Base-by-base conservation (phyloP, 2,113 vertebrate genomes). In the Anseranas semipalmata region DNA sequence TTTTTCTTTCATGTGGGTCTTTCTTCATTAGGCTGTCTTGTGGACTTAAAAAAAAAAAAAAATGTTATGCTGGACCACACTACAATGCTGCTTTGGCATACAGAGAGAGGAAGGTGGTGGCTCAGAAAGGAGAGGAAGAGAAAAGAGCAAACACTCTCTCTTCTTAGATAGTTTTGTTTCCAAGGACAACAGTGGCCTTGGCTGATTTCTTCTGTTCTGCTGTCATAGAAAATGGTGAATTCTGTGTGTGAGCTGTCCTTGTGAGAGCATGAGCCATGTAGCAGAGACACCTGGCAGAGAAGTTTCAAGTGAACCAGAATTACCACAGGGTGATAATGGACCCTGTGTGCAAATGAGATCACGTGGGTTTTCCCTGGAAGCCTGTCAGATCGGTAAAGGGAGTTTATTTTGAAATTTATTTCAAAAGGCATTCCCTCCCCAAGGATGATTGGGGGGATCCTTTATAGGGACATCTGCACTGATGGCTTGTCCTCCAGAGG, bases 1-100 rank as follows among this genome's bases (percentile, higher is more conserved):
- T 10, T 85, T 95, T 95, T 68, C 95, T 97, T 97, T 97, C 89
- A 96, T 96, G 96, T 97, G 95, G 94, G 81, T 35, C 74, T 94
- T 67, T 50, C 53, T 81, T 93, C 82, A 83, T 96, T 91, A 93
- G 76, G 35, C 94, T 95, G 56, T 92, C 87, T 93, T 94, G 77
- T 91, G 80, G 65, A 87, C 81, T 94, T 75, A 59, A 90, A 35
- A 18, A 39, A 72, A 30, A 71, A 62, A 19, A 30, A 43, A 94
- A 93, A 82, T 91, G 77, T 87, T 68, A 0, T 87, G 66, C 35
- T 96, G 74, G 87, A 78, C 77, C 45, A 82, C 74, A 82, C 12
- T 87, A n/a, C 39, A 78, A 4, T 81, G 66, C 39, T 93, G 68
- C 82, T 84, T 81, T 92, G 82, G 85, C 90, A 80, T 70, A 39